These are phyloP conservation scores for Campopleginae sp. DNA, from an alignment of 2,888 invertebrate species.

Conservation along the genomic window DNA sequence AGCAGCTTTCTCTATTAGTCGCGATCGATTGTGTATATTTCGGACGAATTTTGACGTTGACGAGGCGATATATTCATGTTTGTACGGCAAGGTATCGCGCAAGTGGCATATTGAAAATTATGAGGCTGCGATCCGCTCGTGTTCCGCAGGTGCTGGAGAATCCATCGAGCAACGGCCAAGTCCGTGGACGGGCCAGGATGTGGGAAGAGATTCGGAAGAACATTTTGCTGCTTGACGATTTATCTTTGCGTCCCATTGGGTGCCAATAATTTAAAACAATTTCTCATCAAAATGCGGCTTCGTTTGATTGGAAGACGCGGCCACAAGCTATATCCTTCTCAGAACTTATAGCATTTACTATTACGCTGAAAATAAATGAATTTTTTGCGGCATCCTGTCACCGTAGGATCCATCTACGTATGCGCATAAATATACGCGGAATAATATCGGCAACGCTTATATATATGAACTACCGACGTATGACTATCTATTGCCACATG, in stretches of 20 bases:
- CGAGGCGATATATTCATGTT: neutral
- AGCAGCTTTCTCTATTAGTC: constrained; percentile 25
- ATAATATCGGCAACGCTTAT: constrained; percentile 14
- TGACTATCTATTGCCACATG: constrained; percentile 11
- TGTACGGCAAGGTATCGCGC: neutral
- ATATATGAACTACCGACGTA: constrained; percentile 20
- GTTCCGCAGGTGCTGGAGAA: neutral
- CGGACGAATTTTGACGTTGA: constrained; percentile 22
- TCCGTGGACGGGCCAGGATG: neutral
- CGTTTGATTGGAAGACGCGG: neutral
- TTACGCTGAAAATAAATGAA: neutral
- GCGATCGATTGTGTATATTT: constrained; percentile 26
- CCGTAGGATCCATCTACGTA: neutral
- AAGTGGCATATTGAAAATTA: neutral
- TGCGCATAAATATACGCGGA: neutral
- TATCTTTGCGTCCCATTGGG: neutral
- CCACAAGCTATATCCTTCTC: neutral
- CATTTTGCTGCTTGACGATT: neutral
- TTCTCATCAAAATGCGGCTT: neutral
- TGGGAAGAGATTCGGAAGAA: neutral
- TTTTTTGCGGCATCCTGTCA: neutral
- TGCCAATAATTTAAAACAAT: neutral
- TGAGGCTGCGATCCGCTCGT: too few relatives aligned
- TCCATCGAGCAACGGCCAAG: neutral
- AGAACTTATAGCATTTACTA: neutral